A percentile compares a stretch with the other conserved stretches of the same genome.
phyloP scores from a whole-genome alignment of 2,797 vertebrate species.

The Chiroxiphia lanceolata region DNA sequence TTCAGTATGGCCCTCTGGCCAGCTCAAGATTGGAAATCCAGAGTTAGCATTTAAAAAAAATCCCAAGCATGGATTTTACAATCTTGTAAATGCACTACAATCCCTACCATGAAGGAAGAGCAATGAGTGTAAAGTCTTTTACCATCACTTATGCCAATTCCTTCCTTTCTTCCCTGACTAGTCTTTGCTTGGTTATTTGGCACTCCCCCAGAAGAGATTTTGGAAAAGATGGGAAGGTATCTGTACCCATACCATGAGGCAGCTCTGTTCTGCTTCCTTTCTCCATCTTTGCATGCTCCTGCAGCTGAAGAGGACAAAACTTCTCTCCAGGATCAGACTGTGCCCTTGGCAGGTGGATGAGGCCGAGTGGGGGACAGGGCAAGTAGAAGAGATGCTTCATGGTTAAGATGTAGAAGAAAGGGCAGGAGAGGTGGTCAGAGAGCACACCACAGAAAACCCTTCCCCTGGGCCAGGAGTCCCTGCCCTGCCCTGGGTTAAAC shows the following conservation, averaged over 20 bases:
- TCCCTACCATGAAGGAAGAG: background rate
- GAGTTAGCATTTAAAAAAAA: background rate
- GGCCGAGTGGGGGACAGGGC: background rate
- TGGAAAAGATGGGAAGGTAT: background rate
- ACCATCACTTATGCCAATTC: background rate
- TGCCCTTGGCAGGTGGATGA: background rate
- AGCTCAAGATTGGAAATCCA: background rate
- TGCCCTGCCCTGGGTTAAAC: fast-evolving
- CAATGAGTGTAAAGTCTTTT: background rate
- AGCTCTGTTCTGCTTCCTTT: background rate
- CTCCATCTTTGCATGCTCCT: background rate
- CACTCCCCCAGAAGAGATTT: background rate
- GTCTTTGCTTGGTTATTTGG: background rate
- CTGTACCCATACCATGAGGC: background rate
- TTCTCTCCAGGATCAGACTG: background rate
- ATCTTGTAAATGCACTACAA: background rate
- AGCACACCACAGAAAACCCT: background rate
- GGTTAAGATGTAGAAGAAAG: background rate
- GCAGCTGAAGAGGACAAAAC: background rate
- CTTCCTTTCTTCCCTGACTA: background rate
- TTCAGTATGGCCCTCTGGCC: background rate
- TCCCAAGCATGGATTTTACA: background rate
- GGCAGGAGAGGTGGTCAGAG: background rate
- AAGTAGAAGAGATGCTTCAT: background rate
- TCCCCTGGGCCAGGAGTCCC: background rate